Conservation (phyloP, 2,113 vertebrate genomes). For the Atlantisia rogersi region DNA sequence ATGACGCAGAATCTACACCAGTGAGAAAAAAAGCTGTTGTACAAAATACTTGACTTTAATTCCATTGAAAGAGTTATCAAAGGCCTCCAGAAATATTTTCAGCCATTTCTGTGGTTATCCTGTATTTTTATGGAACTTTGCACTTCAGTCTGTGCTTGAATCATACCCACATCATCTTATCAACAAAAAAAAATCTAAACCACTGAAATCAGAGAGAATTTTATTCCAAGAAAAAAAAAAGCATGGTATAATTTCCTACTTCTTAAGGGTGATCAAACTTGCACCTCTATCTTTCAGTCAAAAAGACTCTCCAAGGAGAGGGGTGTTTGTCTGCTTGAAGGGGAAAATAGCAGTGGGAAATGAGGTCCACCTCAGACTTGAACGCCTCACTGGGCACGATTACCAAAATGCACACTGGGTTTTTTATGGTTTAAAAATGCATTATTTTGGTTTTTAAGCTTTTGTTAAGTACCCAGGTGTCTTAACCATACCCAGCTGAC, state of each 20-base stretch:
- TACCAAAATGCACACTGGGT: background rate
- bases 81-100: background rate
- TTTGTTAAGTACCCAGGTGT: background rate
- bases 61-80: background rate
- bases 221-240: conserved; percentile 25
- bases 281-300: background rate
- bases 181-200: background rate
- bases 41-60: background rate
- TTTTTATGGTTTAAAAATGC: background rate
- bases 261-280: conserved; percentile 12
- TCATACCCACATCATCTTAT: background rate
- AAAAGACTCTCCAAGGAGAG: background rate
- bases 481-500: background rate
- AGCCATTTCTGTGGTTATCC: background rate
- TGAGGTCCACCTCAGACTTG: background rate
- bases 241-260: background rate
- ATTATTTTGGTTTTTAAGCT: background rate
- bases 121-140: background rate
- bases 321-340: background rate
- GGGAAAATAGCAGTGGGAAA: background rate
- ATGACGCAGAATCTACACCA: background rate
- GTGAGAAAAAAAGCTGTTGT: background rate
- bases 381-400: background rate
- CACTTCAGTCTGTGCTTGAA: background rate
- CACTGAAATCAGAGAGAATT: background rate